phyloP scores from a whole-genome alignment of 2,888 invertebrate species.

The Ormyrus pomaceus region DNA sequence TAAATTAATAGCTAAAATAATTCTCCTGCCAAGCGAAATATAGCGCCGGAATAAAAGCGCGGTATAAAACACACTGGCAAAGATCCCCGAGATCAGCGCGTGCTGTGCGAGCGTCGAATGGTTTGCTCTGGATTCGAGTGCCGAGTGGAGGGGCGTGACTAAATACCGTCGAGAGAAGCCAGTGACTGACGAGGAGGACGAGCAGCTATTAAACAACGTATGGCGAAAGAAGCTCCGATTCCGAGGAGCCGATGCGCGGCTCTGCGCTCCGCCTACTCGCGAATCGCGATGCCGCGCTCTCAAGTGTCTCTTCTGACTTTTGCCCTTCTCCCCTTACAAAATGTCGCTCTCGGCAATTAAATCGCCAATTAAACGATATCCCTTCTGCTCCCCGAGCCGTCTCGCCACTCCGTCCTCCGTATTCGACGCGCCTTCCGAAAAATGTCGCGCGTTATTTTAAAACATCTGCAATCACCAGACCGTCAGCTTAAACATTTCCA shows the following conservation, averaged over 20 bases:
- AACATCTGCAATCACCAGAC: no score
- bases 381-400: not conserved
- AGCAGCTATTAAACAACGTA: constrained; percentile 56
- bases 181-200: constrained; percentile 59
- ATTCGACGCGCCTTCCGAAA: not conserved
- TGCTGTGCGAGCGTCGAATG: not conserved
- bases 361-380: no score
- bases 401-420: no score
- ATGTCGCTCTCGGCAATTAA: not conserved
- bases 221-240: constrained; percentile 52
- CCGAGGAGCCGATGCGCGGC: constrained; percentile 43
- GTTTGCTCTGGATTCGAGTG: constrained; percentile 41
- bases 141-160: constrained; percentile 55
- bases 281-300: constrained; percentile 60
- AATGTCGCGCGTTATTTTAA: not conserved
- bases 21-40: no score
- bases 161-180: constrained; percentile 53
- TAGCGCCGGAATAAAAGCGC: no score
- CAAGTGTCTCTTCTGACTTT: constrained; percentile 13
- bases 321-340: not conserved
- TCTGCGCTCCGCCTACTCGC: constrained; percentile 57
- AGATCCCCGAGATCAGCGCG: no score
- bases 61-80: no score
- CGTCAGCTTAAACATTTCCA: no score
- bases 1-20: no score